These are phyloP conservation scores for Rhynchonycteris naso DNA, from an alignment of 2,797 vertebrate genomes.

Conservation along the genomic window DNA sequence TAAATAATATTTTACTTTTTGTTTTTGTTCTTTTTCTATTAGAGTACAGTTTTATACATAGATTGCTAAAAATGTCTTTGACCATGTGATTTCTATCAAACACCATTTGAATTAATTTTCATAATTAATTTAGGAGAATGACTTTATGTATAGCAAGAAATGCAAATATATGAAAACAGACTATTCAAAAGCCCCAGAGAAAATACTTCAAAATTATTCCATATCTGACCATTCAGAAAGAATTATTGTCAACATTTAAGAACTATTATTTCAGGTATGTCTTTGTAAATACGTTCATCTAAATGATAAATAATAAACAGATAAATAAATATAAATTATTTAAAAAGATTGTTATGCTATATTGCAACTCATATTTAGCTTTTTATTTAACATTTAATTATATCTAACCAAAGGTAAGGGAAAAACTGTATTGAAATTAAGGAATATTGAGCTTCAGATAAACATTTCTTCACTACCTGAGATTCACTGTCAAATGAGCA, in stretches of 20 bases:
- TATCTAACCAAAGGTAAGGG: background rate
- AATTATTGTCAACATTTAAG: conserved; percentile 13
- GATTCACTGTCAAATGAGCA: background rate
- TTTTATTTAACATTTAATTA: conserved; percentile 4
- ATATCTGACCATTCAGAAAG: background rate
- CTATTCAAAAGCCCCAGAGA: background rate
- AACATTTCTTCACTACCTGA: background rate
- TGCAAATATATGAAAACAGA: background rate
- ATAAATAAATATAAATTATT: background rate
- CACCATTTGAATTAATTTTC: background rate
- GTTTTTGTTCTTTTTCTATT: background rate
- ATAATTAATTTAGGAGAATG: background rate
- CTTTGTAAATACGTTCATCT: background rate
- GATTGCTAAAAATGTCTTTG: background rate
- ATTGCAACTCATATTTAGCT: background rate
- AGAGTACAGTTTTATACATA: background rate
- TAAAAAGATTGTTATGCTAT: background rate
- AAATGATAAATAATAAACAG: background rate
- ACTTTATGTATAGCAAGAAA: background rate
- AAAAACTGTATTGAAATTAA: conserved; percentile 20
- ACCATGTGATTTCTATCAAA: background rate
- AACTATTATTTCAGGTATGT: background rate
- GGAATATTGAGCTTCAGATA: conserved; percentile 27
- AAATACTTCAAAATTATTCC: background rate
- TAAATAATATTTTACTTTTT: background rate